Evolutionary conservation across 1,140 invertebrate genomes (phyloP).

Genomic region (Ceratoteleas bidentatus): DNA sequence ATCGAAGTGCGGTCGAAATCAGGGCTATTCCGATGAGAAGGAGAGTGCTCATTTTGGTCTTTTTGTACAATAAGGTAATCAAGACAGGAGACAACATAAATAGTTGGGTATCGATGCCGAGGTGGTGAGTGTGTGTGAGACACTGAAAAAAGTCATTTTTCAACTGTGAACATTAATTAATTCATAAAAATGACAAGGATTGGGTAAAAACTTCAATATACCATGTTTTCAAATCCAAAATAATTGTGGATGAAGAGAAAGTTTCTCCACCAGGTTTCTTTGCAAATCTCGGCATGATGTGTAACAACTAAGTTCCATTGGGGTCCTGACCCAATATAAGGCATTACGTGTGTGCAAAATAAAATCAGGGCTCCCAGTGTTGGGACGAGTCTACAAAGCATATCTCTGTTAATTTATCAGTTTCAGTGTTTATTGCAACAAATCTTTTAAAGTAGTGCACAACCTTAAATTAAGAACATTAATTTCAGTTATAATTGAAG

Average conservation of each 20-base stretch:
- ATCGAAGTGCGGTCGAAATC: slow-evolving; percentile 85
- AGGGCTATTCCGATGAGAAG: slow-evolving; percentile 81
- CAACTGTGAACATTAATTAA: not conserved
- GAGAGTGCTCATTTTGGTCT: slow-evolving; percentile 82
- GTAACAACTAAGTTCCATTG: slow-evolving; percentile 85
- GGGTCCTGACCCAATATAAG: slow-evolving; percentile 84
- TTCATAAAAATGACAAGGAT: not conserved
- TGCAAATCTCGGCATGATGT: slow-evolving; percentile 84
- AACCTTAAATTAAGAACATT: not conserved
- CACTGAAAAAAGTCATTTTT: slow-evolving; percentile 81
- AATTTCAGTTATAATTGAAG: no score
- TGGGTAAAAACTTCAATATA: not conserved
- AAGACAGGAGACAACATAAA: slow-evolving; percentile 88
- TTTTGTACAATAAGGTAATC: slow-evolving; percentile 85
- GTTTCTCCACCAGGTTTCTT: slow-evolving; percentile 84
- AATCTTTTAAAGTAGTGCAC: no score
- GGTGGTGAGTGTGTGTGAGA: slow-evolving; percentile 86
- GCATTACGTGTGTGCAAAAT: slow-evolving; percentile 85
- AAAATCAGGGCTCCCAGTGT: slow-evolving; percentile 84
- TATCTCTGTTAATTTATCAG: no score
- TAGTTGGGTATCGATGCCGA: slow-evolving; percentile 93
- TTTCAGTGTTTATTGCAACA: no score
- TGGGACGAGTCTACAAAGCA: slow-evolving; percentile 82
- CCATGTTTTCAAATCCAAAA: slow-evolving; percentile 86
- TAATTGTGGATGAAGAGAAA: slow-evolving; percentile 85